A percentile compares a stretch with the other conserved stretches of the same genome.
Evolutionary conservation across 2,888 invertebrate genomes (phyloP).

Genomic region (Phortica okadai): DNA sequence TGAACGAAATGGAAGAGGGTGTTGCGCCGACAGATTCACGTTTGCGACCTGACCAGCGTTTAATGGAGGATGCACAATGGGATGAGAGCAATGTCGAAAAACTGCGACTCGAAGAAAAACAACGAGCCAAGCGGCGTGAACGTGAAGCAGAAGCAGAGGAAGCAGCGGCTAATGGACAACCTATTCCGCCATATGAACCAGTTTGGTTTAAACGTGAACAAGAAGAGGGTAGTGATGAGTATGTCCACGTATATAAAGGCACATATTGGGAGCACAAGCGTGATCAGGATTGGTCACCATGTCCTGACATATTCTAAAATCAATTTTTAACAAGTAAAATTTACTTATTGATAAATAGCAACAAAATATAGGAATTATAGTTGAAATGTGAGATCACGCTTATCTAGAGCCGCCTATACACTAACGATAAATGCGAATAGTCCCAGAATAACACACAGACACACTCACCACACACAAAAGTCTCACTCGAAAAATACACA

Average conservation of each 20-base stretch:
- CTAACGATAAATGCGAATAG: slow-evolving; percentile 45
- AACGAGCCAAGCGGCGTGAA: slow-evolving; percentile 86
- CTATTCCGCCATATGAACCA: slow-evolving; percentile 86
- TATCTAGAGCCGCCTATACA: background rate
- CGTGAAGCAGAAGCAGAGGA: slow-evolving; percentile 88
- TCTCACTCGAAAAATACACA: slow-evolving; percentile 40
- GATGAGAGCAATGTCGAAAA: slow-evolving; percentile 93
- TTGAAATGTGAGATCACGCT: background rate
- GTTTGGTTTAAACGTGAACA: slow-evolving; percentile 93
- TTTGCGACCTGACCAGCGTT: slow-evolving; percentile 94
- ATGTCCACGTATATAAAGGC: slow-evolving; percentile 88
- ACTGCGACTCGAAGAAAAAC: slow-evolving; percentile 94
- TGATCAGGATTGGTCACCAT: slow-evolving; percentile 90
- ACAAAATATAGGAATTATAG: slow-evolving; percentile 28
- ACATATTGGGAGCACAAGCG: slow-evolving; percentile 96
- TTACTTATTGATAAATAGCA: slow-evolving; percentile 32
- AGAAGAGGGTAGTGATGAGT: slow-evolving; percentile 82
- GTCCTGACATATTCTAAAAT: slow-evolving; percentile 87
- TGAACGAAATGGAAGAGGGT: slow-evolving; percentile 95
- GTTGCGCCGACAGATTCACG: slow-evolving; percentile 97
- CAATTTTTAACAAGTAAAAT: slow-evolving; percentile 37
- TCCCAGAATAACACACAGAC: slow-evolving; percentile 41
- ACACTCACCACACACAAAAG: slow-evolving; percentile 25
- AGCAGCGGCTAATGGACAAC: slow-evolving; percentile 80
- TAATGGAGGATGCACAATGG: slow-evolving; percentile 97